Evolutionary conservation across 2,888 invertebrate genomes (phyloP).

Genomic region (Athetis lepigone): DNA sequence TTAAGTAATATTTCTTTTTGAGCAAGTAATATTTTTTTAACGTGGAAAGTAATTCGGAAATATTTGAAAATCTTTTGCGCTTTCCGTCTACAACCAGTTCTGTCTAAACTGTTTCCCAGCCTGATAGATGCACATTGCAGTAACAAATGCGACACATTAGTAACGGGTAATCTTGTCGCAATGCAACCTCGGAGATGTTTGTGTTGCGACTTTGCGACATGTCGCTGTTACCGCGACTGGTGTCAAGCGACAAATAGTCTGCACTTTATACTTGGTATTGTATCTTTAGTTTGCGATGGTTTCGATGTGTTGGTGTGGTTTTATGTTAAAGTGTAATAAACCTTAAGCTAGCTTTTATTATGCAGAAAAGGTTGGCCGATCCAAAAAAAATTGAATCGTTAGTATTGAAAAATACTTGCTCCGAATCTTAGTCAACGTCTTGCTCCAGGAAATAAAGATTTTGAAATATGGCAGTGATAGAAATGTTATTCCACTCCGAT

Average conservation of each 20-base stretch:
- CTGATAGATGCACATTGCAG: slow-evolving; percentile 33
- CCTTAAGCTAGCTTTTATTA: too few relatives aligned
- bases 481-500: too few relatives aligned
- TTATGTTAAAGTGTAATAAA: background rate
- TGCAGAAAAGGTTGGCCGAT: too few relatives aligned
- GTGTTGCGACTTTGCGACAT: slow-evolving; percentile 46
- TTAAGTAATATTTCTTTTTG: too few relatives aligned
- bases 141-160: slow-evolving; percentile 47
- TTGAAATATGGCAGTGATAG: too few relatives aligned
- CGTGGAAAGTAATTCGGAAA: too few relatives aligned
- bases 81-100: background rate
- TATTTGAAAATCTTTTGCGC: background rate
- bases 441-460: too few relatives aligned
- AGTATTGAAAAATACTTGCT: too few relatives aligned
- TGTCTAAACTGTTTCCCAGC: slow-evolving; percentile 19
- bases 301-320: background rate
- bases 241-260: slow-evolving; percentile 46
- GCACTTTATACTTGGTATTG: slow-evolving; percentile 31
- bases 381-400: too few relatives aligned
- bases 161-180: slow-evolving; percentile 49
- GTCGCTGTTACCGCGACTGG: slow-evolving; percentile 4
- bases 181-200: slow-evolving; percentile 38
- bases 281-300: slow-evolving; percentile 1
- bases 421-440: too few relatives aligned
- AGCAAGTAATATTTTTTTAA: too few relatives aligned